Base-by-base conservation (phyloP, 1,140 invertebrate genomes). In the Drosophila nigromelanica region DNA sequence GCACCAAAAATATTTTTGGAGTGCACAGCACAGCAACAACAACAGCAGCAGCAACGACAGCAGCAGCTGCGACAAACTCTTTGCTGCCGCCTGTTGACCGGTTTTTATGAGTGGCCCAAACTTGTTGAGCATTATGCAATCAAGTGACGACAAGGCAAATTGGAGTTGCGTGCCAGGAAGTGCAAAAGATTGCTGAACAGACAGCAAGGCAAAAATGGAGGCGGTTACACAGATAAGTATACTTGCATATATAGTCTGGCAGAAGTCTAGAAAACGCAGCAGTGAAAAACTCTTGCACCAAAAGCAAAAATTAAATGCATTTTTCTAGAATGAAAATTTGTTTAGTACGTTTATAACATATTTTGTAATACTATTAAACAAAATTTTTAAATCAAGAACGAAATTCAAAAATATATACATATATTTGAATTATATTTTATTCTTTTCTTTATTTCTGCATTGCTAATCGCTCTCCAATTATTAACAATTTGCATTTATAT, bases 151-250 rank as follows among this genome's bases (percentile, higher is more conserved):
- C 70, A 83, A 83, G 80, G 66, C 82, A 69, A 87, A 82, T 82
- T 82, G 82, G 67, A 86, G 68, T 82, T 86, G 82, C 75, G 78
- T 78, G 82, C 82, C 82, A 87, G 82, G 82, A 86, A 86, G 82
- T 86, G 59, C 71, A 60, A 70, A 14, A 45, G 50, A 27, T 51
- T 21, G 62, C 35, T 45, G 64, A 69, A 61, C 66, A 80, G 66
- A 47, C 60, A 60, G 58, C 63, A 50, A 58, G 51, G 33, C 58
- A 27, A 60, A 72, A 54, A 85, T 58, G 79, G 43, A 59, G 76
- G 66, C 76, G 79, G 63, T 18, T 33, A 30, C 27, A 35, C 39
- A 33, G n/a, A 15, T 33, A 33, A 27, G 4, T n/a, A 14, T 40
- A 54, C 43, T 27, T 15, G 33, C 3, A 35, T 15, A 8, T 15